Percentiles rank a stretch among this genome's conserved stretches.
Evolutionary conservation across 2,113 vertebrate genomes (phyloP).

Genomic region (Eolophus roseicapilla): DNA sequence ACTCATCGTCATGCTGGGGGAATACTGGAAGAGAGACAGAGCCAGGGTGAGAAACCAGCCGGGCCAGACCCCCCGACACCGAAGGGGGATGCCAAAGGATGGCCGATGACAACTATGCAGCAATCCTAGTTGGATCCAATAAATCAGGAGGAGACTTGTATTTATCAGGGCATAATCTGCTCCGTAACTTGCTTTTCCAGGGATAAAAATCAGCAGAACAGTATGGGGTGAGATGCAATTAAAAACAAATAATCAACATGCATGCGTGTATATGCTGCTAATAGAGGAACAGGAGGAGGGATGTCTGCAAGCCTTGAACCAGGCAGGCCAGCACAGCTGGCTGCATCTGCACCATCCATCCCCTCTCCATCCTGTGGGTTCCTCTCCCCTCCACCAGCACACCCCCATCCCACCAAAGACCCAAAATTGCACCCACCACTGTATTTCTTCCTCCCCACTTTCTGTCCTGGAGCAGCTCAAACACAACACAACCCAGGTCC

Average conservation of each 20-base stretch:
- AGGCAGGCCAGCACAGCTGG: background rate
- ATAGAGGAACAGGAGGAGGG: background rate
- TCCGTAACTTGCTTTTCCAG: background rate
- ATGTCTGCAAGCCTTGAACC: rapidly evolving
- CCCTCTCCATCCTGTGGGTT: background rate
- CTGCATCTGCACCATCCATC: background rate
- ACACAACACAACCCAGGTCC: background rate
- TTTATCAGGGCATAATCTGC: background rate
- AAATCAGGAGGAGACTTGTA: background rate
- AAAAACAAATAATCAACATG: constrained; percentile 13
- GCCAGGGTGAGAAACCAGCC: constrained; percentile 49
- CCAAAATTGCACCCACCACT: background rate
- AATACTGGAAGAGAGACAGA: constrained; percentile 85
- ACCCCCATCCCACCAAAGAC: background rate
- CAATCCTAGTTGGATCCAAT: constrained; percentile 18
- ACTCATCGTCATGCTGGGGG: constrained; percentile 99
- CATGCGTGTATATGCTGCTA: background rate
- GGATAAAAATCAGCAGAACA: constrained; percentile 36
- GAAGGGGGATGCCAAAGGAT: background rate
- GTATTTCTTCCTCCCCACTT: background rate
- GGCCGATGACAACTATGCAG: background rate
- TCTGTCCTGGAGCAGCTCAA: background rate
- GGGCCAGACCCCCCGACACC: background rate
- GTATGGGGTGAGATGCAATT: background rate
- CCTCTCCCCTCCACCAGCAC: background rate